Evolutionary conservation across 2,888 invertebrate genomes (phyloP), one percentile per base, ranked within the genome.

Genomic region (Habrosyne pyritoides): DNA sequence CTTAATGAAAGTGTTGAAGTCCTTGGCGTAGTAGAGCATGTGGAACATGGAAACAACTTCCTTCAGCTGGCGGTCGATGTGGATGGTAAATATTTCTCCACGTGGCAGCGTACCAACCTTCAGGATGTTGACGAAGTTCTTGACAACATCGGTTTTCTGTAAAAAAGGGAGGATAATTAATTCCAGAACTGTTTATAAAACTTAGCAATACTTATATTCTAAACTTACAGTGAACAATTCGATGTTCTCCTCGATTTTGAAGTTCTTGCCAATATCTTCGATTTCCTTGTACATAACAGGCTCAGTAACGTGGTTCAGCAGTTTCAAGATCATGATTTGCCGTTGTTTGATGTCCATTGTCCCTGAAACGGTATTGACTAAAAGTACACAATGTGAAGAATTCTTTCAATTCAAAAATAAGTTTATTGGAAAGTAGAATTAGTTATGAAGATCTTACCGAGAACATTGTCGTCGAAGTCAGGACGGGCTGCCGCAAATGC

Each of bases 81-180:
- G 82, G 36, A 93, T 74, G 47, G 93, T 92, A 76, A 94, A 94
- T 48, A 93, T 81, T 68, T 92, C 91, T 56, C 93, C 92, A 30
- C 87, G 87, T 0, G 95, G 95, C 49, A 96, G 83, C 59, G 93
- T 81, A 42, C 94, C 94, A 36, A 93, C 77, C 52, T 93, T 90
- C 51, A 93, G 82, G 57, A 89, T 81, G 55, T 93, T 88, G n/a
- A 93, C 74, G 80, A 95, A 94, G 63, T 92, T 89, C 64, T 94
- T 93, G 4, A 95, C 94, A 47, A 90, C 90, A 69, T 95, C 93
- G 10, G 83, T 81, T 77, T 93, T 93, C 94, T 94, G 83, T 24
- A 81, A 84, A 69, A 33, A 49, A 26, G 12, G 10, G 3, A n/a
- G n/a, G n/a, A 33, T n/a, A n/a, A 5, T n/a, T n/a, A 33, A n/a